A percentile compares a stretch with the other conserved stretches of the same genome.
These are phyloP conservation scores for Ptychoptera albimana DNA, from an alignment of 2,888 invertebrate genomes.

Conservation along the genomic window DNA sequence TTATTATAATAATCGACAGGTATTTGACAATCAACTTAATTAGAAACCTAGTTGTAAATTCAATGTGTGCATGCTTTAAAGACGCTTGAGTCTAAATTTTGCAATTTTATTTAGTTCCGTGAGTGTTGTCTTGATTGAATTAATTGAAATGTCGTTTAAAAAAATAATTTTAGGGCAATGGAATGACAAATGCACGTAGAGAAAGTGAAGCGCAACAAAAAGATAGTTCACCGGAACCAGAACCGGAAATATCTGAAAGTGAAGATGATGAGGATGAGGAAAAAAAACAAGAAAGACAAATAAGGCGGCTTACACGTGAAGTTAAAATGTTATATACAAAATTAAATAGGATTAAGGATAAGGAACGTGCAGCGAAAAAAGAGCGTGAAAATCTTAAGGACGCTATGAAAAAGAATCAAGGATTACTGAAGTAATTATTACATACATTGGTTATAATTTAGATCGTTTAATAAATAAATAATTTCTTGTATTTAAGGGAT, in stretches of 20 bases:
- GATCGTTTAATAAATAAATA: too few relatives aligned
- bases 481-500: too few relatives aligned
- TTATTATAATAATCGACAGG: too few relatives aligned
- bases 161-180: neutral
- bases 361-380: slow-evolving; percentile 53
- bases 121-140: neutral
- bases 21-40: too few relatives aligned
- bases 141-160: neutral
- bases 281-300: slow-evolving; percentile 46
- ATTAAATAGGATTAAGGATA: slow-evolving; percentile 40
- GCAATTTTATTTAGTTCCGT: too few relatives aligned
- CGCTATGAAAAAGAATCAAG: slow-evolving; percentile 67
- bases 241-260: slow-evolving; percentile 42
- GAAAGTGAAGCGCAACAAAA: slow-evolving; percentile 26
- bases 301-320: slow-evolving; percentile 42
- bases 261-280: slow-evolving; percentile 50
- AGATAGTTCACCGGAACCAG: slow-evolving; percentile 43
- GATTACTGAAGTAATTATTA: slow-evolving; percentile 44
- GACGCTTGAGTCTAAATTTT: neutral
- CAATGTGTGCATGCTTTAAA: neutral
- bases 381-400: slow-evolving; percentile 64
- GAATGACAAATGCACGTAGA: slow-evolving; percentile 20
- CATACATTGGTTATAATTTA: slow-evolving; percentile 8
- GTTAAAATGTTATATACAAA: slow-evolving; percentile 30
- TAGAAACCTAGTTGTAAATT: neutral